These are phyloP conservation scores for Telenomus remus DNA, from an alignment of 1,140 invertebrate genomes.

Conservation along the genomic window DNA sequence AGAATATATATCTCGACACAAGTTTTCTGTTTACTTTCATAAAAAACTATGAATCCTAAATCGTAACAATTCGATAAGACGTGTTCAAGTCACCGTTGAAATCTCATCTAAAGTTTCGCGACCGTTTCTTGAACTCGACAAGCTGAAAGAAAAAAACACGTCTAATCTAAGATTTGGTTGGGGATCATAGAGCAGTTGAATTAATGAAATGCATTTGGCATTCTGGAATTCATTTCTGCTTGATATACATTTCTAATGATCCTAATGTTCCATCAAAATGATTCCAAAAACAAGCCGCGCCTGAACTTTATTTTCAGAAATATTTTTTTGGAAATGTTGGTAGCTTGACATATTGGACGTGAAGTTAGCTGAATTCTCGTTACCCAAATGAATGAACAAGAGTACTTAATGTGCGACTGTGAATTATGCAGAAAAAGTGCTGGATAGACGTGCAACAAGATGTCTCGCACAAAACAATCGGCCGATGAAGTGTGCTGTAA, in stretches of 20 bases:
- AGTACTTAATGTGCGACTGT: constrained; percentile 17
- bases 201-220: too few relatives aligned
- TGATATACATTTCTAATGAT: too few relatives aligned
- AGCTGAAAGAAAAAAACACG: constrained; percentile 38
- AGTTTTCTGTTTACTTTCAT: constrained; percentile 1
- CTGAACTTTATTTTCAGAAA: too few relatives aligned
- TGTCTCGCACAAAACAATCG: constrained; percentile 61
- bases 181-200: neutral
- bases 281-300: too few relatives aligned
- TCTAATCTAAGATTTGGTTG: neutral
- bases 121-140: constrained; percentile 35
- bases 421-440: constrained; percentile 39
- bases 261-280: too few relatives aligned
- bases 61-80: constrained; percentile 1
- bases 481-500: constrained; percentile 56
- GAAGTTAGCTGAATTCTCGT: neutral
- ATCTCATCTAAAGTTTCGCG: constrained; percentile 28
- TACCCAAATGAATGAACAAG: constrained; percentile 23
- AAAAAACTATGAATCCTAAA: neutral
- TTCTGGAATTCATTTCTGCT: too few relatives aligned
- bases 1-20: constrained; percentile 9
- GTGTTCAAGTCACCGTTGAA: neutral
- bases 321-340: too few relatives aligned
- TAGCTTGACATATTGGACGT: too few relatives aligned
- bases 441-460: constrained; percentile 37